Percentiles rank a stretch among this genome's conserved stretches.
These are phyloP conservation scores for Cryptocephalus moraei DNA, from an alignment of 2,888 invertebrate genomes.

Conservation along the genomic window DNA sequence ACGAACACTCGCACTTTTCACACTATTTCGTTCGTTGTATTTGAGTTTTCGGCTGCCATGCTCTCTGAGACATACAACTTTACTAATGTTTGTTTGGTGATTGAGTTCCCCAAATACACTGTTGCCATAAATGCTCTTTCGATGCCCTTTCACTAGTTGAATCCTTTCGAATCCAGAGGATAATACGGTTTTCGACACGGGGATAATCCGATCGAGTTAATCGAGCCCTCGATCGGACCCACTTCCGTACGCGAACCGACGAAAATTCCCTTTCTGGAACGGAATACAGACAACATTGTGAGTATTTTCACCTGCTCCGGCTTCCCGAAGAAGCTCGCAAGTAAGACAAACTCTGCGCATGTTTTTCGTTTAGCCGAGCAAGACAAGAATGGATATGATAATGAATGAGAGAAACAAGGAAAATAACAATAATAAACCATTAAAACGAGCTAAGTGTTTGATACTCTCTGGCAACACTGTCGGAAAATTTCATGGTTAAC, in stretches of 20 bases:
- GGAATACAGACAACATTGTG: no score
- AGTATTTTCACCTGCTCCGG: constrained; percentile 17
- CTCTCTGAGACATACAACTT: background rate
- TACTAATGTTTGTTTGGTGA: background rate
- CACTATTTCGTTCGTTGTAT: background rate
- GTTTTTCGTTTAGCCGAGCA: constrained; percentile 11
- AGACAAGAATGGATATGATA: constrained; percentile 8
- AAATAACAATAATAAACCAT: constrained; percentile 14
- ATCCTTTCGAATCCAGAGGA: no score
- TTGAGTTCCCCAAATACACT: background rate
- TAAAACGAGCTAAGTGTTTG: constrained; percentile 1
- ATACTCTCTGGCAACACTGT: no score
- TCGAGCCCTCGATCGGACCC: no score
- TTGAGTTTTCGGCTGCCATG: background rate
- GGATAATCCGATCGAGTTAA: no score
- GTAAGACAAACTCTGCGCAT: constrained; percentile 15
- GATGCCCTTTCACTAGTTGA: no score
- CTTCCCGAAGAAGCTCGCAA: constrained; percentile 11
- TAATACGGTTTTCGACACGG: no score
- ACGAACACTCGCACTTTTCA: no score
- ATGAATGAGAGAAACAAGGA: constrained; percentile 15
- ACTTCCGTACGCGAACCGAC: no score
- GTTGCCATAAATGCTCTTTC: no score
- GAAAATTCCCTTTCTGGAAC: no score
- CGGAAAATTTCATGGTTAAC: no score